Base-by-base conservation (phyloP, 2,113 vertebrate genomes). In the Dipodomys stephensi region DNA sequence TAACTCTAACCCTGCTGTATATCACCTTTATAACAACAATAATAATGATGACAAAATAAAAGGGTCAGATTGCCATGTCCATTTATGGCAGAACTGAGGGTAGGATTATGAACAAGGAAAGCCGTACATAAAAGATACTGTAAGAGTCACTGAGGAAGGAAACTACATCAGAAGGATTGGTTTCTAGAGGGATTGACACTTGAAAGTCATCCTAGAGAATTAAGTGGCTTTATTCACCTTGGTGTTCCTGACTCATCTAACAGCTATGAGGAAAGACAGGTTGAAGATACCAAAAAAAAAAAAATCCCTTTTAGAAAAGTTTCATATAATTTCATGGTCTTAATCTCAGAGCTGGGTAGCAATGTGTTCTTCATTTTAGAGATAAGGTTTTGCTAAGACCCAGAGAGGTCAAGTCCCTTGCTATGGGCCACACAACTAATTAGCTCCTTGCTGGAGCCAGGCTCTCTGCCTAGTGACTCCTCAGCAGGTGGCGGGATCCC, bases 381-480 rank as follows among this genome's bases (percentile, higher is more conserved):
- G 39, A 25, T 64, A 30, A 77, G 11, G 6, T 19, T 83, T 87
- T 76, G 16, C 60, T 57, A 53, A 87, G 28, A 72, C 28, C 32
- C n/a, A 18, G 19, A 71, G 46, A 87, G 85, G 68, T 95, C 93
- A 87, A 62, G 46, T 80, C 28, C 53, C 78, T 96, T 39, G 62
- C 79, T 64, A 81, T 46, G 28, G n/a, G 73, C 67, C 72, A 60
- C 27, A 44, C 12, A 83, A 65, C n/a, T 94, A 90, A 92, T 96
- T 93, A 93, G 39, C 23, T 93, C 22, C 49, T 86, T 62, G 28
- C 6, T 53, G 80, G 64, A 87, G 23, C 28, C 35, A 22, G 65
- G 27, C 22, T 82, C 53, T 81, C 39, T 85, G 13, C 39, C 44
- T 88, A 23, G 28, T 25, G 53, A 76, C 28, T 22, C 18, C 60